A percentile compares a stretch with the other conserved stretches of the same genome.
phyloP scores from a whole-genome alignment of 2,888 invertebrate species.

The Cecidostiba fungosa region DNA sequence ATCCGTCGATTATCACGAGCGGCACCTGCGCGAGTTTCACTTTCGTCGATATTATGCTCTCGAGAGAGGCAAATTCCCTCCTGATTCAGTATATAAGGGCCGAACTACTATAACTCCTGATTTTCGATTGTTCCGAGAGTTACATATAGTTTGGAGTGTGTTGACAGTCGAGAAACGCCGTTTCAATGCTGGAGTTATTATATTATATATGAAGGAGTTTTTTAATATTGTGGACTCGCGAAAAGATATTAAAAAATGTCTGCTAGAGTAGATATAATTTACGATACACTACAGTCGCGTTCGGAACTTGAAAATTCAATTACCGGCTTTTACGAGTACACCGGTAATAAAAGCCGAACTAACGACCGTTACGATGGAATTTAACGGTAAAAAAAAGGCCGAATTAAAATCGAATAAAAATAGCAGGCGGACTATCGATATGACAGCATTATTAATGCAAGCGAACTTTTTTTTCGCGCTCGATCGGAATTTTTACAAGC shows the following conservation, averaged over 20 bases:
- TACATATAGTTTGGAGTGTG: too few species aligned
- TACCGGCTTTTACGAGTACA: slow-evolving; percentile 21
- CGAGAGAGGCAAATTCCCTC: background rate
- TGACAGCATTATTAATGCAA: background rate
- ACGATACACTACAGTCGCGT: background rate
- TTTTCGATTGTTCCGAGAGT: background rate
- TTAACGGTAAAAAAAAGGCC: background rate
- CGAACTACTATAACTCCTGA: background rate
- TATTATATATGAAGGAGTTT: too few species aligned
- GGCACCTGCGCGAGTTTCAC: background rate
- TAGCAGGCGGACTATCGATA: background rate
- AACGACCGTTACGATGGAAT: background rate
- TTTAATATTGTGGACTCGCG: background rate
- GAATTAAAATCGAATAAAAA: background rate
- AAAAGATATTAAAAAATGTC: background rate
- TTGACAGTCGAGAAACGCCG: too few species aligned
- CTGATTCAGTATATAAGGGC: background rate
- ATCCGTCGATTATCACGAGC: slow-evolving; percentile 13
- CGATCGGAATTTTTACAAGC: background rate
- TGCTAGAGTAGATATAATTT: background rate
- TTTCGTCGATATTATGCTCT: background rate
- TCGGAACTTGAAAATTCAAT: slow-evolving; percentile 39
- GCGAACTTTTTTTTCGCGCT: too few species aligned
- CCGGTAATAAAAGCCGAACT: slow-evolving; percentile 4
- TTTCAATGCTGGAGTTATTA: too few species aligned